These are phyloP conservation scores for Sardina pilchardus DNA, from an alignment of 2,113 vertebrate species.

Conservation along the genomic window DNA sequence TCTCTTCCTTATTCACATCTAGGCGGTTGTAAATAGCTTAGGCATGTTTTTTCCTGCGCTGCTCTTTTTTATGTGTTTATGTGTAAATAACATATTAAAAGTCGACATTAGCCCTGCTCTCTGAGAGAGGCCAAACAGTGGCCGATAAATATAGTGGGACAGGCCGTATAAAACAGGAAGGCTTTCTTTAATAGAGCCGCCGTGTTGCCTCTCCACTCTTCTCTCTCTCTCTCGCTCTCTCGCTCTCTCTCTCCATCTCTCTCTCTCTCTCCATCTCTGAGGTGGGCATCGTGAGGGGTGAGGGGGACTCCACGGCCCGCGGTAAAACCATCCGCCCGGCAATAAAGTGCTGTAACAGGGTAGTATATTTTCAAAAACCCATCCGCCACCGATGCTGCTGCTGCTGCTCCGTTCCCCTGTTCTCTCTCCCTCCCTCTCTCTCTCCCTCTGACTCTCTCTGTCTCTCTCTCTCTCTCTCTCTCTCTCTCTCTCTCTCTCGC, in stretches of 20 bases:
- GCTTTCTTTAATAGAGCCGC: conserved; percentile 77
- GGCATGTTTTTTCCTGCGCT: conserved; percentile 69
- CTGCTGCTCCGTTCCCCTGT: not conserved
- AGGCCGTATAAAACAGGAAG: conserved; percentile 88
- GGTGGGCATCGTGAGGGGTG: conserved; percentile 91
- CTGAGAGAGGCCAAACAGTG: conserved; percentile 92
- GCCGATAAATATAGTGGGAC: conserved; percentile 92
- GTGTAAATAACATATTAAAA: conserved; percentile 99
- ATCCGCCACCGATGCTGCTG: not conserved
- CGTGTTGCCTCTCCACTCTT: conserved; percentile 57
- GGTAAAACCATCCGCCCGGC: conserved; percentile 81
- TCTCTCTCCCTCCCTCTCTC: not conserved
- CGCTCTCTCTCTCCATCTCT: not conserved
- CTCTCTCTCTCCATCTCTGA: conserved; percentile 59
- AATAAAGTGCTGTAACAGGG: conserved; percentile 76
- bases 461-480: not conserved
- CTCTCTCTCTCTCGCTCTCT: not conserved
- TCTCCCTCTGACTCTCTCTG: not conserved
- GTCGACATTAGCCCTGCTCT: conserved; percentile 88
- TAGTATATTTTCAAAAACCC: conserved; percentile 73
- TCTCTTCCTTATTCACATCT: conserved; percentile 57
- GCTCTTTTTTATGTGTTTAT: conserved; percentile 61
- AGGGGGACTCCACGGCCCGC: conserved; percentile 79
- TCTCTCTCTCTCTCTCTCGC: not conserved
- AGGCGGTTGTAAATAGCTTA: conserved; percentile 88